A percentile compares a stretch with the other conserved stretches of the same genome.
These are phyloP conservation scores for Pteruthius melanotis DNA, from an alignment of 2,113 vertebrate genomes.

Conservation along the genomic window DNA sequence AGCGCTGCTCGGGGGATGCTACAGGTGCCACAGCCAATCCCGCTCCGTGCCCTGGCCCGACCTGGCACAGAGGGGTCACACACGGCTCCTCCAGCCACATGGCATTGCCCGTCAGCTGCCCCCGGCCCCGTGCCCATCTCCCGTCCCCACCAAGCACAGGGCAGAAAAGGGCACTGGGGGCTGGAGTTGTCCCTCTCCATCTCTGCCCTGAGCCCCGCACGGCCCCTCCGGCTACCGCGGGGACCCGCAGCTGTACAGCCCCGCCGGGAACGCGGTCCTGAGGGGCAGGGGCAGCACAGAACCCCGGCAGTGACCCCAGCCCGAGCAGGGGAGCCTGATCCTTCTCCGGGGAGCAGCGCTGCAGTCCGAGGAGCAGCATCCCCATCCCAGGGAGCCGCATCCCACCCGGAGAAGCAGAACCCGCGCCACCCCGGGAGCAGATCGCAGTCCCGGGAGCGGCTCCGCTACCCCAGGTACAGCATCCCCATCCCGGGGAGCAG, in stretches of 20 bases:
- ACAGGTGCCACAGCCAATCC: accelerated
- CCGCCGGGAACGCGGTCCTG: accelerated
- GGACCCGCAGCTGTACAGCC: not conserved
- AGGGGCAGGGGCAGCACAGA: not conserved
- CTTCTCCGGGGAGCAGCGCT: accelerated
- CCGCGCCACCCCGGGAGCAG: accelerated
- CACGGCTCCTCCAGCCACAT: accelerated
- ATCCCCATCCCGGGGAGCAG: not conserved
- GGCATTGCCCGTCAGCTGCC: not conserved
- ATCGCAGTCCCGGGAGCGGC: not conserved
- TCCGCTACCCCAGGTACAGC: accelerated
- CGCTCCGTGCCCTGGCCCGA: accelerated
- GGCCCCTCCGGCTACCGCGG: not conserved
- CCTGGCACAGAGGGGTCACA: not conserved
- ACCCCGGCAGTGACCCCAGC: not conserved
- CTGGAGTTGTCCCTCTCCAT: too few relatives aligned
- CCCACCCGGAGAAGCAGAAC: accelerated
- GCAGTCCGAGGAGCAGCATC: too few relatives aligned
- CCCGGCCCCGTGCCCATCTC: accelerated
- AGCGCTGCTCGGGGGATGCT: accelerated
- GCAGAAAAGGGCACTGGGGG: accelerated
- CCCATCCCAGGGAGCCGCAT: not conserved
- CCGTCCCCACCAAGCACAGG: accelerated
- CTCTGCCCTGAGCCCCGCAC: not conserved
- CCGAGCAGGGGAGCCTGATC: not conserved